phyloP scores from a whole-genome alignment of 1,140 invertebrate species.

The Calephelis virginiensis region DNA sequence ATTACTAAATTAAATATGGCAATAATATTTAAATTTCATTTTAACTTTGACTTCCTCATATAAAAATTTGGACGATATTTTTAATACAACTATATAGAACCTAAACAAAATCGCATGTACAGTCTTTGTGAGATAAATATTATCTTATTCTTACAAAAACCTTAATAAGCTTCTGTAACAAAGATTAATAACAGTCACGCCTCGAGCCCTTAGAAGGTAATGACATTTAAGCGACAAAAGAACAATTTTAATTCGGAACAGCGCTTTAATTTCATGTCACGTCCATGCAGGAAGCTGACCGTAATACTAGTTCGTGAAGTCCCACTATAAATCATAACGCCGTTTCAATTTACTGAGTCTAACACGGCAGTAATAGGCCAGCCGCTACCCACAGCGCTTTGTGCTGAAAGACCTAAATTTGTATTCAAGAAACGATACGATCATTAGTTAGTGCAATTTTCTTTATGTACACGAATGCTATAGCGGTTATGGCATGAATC shows the following conservation, averaged over 20 bases:
- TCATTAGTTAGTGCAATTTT: conserved; percentile 73
- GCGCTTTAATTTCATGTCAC: conserved; percentile 56
- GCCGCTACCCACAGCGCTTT: conserved; percentile 37
- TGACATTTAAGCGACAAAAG: conserved; percentile 17
- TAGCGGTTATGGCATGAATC: conserved; percentile 47
- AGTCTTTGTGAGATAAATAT: too few relatives aligned
- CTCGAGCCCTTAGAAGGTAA: conserved; percentile 11
- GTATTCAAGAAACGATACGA: conserved; percentile 70
- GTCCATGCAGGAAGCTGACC: conserved; percentile 56
- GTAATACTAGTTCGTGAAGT: conserved; percentile 64
- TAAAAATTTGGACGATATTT: too few relatives aligned
- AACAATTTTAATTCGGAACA: conserved; percentile 31
- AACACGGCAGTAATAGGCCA: conserved; percentile 60
- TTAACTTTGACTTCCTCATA: too few relatives aligned
- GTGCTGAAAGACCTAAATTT: conserved; percentile 65
- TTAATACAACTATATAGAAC: too few relatives aligned
- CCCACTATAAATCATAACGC: conserved; percentile 69
- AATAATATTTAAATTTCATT: too few relatives aligned
- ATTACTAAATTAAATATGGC: too few relatives aligned
- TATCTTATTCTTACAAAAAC: not conserved
- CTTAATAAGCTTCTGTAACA: not conserved
- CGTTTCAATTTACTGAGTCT: conserved; percentile 69
- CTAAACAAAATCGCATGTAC: too few relatives aligned
- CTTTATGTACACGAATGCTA: conserved; percentile 59
- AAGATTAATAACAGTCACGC: conserved; percentile 15